Percentiles rank a stretch among this genome's conserved stretches.
Evolutionary conservation across 2,113 vertebrate genomes (phyloP).

Genomic region (Podilymbus podiceps): DNA sequence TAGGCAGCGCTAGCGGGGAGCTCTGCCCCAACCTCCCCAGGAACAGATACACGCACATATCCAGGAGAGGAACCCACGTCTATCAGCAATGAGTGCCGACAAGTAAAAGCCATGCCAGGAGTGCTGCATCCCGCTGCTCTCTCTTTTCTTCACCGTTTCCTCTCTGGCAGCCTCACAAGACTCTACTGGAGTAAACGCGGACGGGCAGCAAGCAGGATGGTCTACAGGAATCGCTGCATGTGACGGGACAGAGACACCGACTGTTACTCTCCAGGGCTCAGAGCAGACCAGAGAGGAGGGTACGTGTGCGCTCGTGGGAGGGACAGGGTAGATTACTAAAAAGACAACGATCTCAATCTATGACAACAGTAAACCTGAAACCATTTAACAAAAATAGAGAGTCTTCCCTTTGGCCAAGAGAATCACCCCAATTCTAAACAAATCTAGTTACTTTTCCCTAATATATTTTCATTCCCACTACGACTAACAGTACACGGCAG

Average conservation of each 20-base stretch:
- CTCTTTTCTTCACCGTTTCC: background rate
- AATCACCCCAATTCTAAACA: background rate
- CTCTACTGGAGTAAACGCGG: background rate
- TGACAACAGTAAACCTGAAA: background rate
- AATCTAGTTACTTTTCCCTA: background rate
- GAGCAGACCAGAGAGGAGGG: background rate
- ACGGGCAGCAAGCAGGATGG: background rate
- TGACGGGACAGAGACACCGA: background rate
- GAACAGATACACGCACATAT: background rate
- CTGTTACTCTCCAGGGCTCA: background rate
- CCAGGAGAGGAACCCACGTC: background rate
- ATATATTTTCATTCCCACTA: background rate
- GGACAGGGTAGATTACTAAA: background rate
- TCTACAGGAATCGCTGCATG: background rate
- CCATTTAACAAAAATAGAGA: background rate
- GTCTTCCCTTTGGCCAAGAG: background rate
- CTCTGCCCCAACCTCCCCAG: background rate
- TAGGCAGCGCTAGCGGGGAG: background rate
- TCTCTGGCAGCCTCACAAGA: background rate
- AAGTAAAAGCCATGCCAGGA: background rate
- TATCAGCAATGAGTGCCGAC: background rate
- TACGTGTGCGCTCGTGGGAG: rapidly evolving
- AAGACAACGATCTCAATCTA: background rate
- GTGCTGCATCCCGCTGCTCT: background rate
- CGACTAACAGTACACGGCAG: background rate